These are phyloP conservation scores for Phasianus colchicus DNA, from an alignment of 2,113 vertebrate genomes.

Conservation along the genomic window DNA sequence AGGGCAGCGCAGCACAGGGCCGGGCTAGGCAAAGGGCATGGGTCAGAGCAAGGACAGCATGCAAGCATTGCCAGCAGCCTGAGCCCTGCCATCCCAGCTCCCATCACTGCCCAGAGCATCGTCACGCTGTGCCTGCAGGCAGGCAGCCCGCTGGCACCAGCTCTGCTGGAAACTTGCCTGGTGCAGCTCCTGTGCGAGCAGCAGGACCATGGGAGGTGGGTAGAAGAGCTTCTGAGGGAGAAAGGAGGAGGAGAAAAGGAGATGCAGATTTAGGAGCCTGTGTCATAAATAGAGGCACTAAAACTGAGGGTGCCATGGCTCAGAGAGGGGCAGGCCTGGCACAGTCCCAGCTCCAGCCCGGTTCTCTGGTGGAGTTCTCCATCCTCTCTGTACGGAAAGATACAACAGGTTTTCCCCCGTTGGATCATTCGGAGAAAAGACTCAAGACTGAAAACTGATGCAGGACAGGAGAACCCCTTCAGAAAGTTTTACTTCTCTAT, in stretches of 20 bases:
- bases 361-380: neutral
- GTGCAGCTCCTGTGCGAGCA: neutral
- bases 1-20: rapidly evolving
- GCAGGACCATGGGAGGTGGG: neutral
- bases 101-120: neutral
- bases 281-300: neutral
- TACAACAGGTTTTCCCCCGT: neutral
- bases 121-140: neutral
- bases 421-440: neutral
- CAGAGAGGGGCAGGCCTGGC: neutral
- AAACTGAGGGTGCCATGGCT: neutral
- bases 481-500: neutral
- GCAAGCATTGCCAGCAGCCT: neutral
- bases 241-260: neutral
- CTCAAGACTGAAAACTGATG: neutral
- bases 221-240: neutral
- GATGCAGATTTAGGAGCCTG: neutral
- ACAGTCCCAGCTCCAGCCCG: neutral
- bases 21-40: neutral
- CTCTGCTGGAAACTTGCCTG: neutral
- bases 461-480: neutral
- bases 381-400: neutral
- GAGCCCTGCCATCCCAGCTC: neutral
- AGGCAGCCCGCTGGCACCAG: neutral
- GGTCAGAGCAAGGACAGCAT: neutral